Evolutionary conservation across 2,113 vertebrate genomes (phyloP), one percentile per base, ranked within the genome.

Genomic region (Emydocephalus ijimae): DNA sequence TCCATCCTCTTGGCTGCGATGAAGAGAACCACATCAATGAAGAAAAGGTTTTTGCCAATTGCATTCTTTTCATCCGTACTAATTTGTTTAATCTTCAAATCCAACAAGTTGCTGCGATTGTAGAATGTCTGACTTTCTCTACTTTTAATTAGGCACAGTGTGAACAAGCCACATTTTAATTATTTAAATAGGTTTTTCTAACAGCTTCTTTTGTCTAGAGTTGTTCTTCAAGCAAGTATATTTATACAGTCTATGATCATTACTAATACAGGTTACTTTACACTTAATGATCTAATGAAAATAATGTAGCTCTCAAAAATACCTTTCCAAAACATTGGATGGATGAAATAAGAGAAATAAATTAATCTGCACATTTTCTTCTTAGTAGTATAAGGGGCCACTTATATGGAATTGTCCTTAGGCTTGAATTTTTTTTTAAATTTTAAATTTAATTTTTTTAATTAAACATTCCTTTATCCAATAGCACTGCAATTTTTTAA

Each of bases 1-100:
- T 81, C 99, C 99, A 43, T 99, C 98, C 15, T 98, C 98, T 90
- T 99, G 99, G 99, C 97, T 99, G 90, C 98, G 98, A 95, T 98
- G 97, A 98, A 90, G 93, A 95, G 59, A 39, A 61, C 88, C 34
- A 0, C 91, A 95, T 69, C 90, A 61, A 89, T 93, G 94, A 86
- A 93, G 59, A 91, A 26, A 94, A 93, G 91, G 94, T 94, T 89
- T 92, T 81, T 1, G 1, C 90, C 59, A 89, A 85, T 90, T 87
- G 93, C 92, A 87, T 94, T 92, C 96, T 94, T 89, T 92, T 94
- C n/a, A 9, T 1, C 89, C 93, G 39, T 92, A 94, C 20, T 81
- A 81, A 81, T 21, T 81, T 1, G 18, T 81, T 81, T 39, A 81
- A 43, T 43, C 18, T 18, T 81, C 34, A 89, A 2, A 55, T 93